Percentiles rank a stretch among this genome's conserved stretches.
phyloP scores from a whole-genome alignment of 2,113 vertebrate genomes.

The Gopherus flavomarginatus region DNA sequence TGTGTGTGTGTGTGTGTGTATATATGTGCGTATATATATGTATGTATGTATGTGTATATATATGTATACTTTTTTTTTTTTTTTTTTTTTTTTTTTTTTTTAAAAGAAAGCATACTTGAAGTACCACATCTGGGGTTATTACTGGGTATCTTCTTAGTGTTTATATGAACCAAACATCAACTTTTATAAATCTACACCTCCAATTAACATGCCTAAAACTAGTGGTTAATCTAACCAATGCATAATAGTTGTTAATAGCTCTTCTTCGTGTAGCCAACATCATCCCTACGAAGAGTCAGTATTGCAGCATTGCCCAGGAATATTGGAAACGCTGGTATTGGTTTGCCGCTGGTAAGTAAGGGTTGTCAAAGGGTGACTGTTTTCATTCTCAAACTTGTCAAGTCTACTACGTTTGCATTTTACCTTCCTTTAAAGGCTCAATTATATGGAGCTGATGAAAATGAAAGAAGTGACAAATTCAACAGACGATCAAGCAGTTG shows the following conservation, averaged over 20 bases:
- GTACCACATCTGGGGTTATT: not conserved
- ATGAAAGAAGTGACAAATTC: conserved; percentile 71
- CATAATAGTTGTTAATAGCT: conserved; percentile 47
- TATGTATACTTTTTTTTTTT: no score
- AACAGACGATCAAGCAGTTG: conserved; percentile 79
- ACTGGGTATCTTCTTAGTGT: not conserved
- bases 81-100: no score
- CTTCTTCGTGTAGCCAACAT: conserved; percentile 74
- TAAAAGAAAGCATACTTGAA: not conserved
- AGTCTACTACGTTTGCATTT: not conserved
- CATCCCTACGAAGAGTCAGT: conserved; percentile 87
- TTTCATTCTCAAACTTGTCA: not conserved
- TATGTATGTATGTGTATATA: no score
- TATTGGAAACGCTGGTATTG: conserved; percentile 68
- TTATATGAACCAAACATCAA: not conserved
- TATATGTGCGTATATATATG: no score
- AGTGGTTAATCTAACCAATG: not conserved
- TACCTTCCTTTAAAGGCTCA: conserved; percentile 25
- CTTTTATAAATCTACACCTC: not conserved
- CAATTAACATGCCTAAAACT: not conserved
- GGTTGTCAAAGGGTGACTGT: not conserved
- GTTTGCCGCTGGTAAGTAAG: conserved; percentile 72
- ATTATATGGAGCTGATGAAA: conserved; percentile 43
- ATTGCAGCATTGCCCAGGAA: conserved; percentile 87
- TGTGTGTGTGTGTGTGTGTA: no score